Evolutionary conservation across 2,797 vertebrate genomes (phyloP).

Genomic region (Argya squamiceps): DNA sequence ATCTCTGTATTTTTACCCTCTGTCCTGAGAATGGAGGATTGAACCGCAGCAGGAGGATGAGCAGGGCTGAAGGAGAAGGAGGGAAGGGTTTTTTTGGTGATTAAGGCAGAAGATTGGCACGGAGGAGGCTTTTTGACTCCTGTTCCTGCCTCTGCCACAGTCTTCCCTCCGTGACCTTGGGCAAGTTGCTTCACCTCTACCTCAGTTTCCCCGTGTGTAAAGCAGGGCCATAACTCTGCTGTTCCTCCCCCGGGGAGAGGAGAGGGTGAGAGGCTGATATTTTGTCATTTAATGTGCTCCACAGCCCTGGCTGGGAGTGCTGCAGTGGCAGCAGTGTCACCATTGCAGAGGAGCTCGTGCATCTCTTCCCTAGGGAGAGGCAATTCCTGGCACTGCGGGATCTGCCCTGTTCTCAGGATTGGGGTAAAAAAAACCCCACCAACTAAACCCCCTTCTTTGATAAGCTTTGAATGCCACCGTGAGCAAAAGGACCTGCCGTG

Average conservation of each 20-base stretch:
- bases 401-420: constrained; percentile 71
- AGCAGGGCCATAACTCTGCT: not conserved
- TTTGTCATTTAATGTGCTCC: fast-evolving
- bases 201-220: not conserved
- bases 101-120: not conserved
- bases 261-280: not conserved
- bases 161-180: not conserved
- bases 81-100: not conserved
- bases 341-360: not conserved
- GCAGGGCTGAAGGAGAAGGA: not conserved
- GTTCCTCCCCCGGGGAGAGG: not conserved
- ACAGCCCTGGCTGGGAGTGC: not conserved
- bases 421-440: constrained; percentile 51
- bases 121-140: not conserved
- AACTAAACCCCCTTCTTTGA: not conserved
- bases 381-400: not conserved
- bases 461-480: constrained; percentile 48
- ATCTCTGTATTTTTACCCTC: constrained; percentile 21
- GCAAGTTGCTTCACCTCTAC: not conserved
- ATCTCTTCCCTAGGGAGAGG: not conserved
- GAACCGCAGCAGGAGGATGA: not conserved
- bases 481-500: constrained; percentile 65
- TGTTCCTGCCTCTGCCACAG: not conserved
- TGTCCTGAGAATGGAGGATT: constrained; percentile 67
- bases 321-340: not conserved